Percentiles rank a stretch among this genome's conserved stretches.
phyloP scores from a whole-genome alignment of 1,140 invertebrate genomes.

The Penaeus japonicus region DNA sequence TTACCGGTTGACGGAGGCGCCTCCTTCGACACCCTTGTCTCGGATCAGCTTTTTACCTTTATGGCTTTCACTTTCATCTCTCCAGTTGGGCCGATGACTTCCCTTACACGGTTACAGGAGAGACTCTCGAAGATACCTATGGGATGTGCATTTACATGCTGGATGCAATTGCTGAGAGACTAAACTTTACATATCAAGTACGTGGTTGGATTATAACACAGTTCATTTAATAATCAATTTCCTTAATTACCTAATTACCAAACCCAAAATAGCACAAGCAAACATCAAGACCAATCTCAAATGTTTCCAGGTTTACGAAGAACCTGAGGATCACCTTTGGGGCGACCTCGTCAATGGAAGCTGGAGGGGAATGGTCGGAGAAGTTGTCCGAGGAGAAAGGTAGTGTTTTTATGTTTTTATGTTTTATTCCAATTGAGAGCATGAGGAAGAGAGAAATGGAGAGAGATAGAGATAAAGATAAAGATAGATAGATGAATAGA shows the following conservation, averaged over 20 bases:
- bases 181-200: slow-evolving; percentile 15
- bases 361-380: neutral
- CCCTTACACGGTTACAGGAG: neutral
- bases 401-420: neutral
- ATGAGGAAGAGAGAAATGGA: too few relatives aligned
- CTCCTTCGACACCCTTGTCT: neutral
- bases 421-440: too few relatives aligned
- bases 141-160: slow-evolving; percentile 3
- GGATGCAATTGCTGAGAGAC: neutral
- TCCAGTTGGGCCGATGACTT: slow-evolving; percentile 19
- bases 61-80: neutral
- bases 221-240: too few relatives aligned
- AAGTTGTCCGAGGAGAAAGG: neutral
- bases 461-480: too few relatives aligned
- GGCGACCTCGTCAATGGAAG: neutral
- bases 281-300: neutral
- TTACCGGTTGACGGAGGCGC: neutral
- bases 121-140: neutral
- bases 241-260: too few relatives aligned
- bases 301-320: neutral
- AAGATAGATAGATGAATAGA: too few relatives aligned
- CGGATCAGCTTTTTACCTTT: neutral
- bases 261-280: neutral
- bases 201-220: neutral
- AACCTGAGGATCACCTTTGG: neutral